phyloP scores from a whole-genome alignment of 2,797 vertebrate species.

The Protonibea diacanthus region DNA sequence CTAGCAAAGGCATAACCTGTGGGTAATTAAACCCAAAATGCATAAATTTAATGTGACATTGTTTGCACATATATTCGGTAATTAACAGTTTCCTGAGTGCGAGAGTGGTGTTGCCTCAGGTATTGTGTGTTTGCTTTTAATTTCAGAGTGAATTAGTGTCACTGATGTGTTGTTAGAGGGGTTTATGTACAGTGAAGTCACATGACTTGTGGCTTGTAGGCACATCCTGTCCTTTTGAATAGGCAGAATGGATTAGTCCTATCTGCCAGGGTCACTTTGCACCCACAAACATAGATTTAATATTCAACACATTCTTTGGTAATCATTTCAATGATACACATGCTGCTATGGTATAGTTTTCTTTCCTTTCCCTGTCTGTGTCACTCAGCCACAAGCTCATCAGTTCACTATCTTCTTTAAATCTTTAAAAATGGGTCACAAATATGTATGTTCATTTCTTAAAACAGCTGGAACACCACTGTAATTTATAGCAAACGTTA shows the following conservation, averaged over 20 bases:
- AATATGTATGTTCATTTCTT: not conserved
- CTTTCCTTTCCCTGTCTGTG: not conserved
- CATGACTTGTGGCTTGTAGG: conserved; percentile 53
- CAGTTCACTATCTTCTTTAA: not conserved
- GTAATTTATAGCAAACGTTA: not conserved
- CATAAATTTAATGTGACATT: conserved; percentile 72
- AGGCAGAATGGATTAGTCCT: conserved; percentile 46
- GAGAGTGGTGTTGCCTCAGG: conserved; percentile 61
- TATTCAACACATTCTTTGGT: no score
- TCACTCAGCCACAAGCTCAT: not conserved
- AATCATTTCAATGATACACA: not conserved
- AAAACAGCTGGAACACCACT: not conserved
- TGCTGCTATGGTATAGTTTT: not conserved
- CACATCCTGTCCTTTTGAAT: conserved; percentile 67
- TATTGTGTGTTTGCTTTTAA: conserved; percentile 66
- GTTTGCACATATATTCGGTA: conserved; percentile 69
- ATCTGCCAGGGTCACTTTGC: conserved; percentile 51
- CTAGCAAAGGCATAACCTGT: conserved; percentile 65
- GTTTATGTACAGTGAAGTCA: conserved; percentile 42
- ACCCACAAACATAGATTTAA: conserved; percentile 9
- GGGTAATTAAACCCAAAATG: conserved; percentile 71
- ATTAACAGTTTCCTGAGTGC: conserved; percentile 65
- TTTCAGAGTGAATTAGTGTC: conserved; percentile 70
- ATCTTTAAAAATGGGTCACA: not conserved
- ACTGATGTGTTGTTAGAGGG: conserved; percentile 68